A percentile compares a stretch with the other conserved stretches of the same genome.
These are phyloP conservation scores for Enteromius mattozi DNA, from an alignment of 2,797 vertebrate genomes.

Conservation along the genomic window DNA sequence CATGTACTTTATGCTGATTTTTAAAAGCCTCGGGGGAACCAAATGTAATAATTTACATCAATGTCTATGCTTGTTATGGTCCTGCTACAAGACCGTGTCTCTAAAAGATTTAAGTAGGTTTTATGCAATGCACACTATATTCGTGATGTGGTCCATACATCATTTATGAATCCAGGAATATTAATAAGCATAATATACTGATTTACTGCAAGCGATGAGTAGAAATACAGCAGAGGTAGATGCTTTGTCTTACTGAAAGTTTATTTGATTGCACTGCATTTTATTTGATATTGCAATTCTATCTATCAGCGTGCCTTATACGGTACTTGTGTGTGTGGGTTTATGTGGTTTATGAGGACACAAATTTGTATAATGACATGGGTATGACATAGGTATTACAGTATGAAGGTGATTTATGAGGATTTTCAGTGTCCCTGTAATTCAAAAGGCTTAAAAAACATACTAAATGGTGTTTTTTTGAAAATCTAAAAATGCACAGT, in stretches of 20 bases:
- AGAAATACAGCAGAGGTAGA: not conserved
- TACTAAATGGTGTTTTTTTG: too few relatives aligned
- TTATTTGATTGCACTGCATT: not conserved
- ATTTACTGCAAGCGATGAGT: not conserved
- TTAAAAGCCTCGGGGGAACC: not conserved
- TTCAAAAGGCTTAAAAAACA: too few relatives aligned
- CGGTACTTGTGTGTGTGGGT: not conserved
- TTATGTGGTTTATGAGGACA: too few relatives aligned
- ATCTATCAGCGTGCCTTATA: not conserved
- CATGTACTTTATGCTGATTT: not conserved
- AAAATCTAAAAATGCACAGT: too few relatives aligned
- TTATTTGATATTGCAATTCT: not conserved
- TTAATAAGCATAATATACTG: slow-evolving; percentile 10
- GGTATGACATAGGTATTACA: too few relatives aligned
- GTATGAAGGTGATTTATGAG: too few relatives aligned
- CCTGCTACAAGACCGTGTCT: not conserved
- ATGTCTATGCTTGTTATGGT: not conserved
- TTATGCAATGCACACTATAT: slow-evolving; percentile 8
- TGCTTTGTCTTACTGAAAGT: not conserved
- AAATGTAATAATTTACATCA: not conserved
- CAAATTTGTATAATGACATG: too few relatives aligned
- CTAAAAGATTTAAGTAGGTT: not conserved
- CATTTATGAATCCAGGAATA: slow-evolving; percentile 20
- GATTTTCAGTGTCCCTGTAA: too few relatives aligned
- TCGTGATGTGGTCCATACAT: slow-evolving; percentile 2